These are phyloP conservation scores for Engraulis encrasicolus DNA, from an alignment of 2,113 vertebrate species.

Conservation along the genomic window DNA sequence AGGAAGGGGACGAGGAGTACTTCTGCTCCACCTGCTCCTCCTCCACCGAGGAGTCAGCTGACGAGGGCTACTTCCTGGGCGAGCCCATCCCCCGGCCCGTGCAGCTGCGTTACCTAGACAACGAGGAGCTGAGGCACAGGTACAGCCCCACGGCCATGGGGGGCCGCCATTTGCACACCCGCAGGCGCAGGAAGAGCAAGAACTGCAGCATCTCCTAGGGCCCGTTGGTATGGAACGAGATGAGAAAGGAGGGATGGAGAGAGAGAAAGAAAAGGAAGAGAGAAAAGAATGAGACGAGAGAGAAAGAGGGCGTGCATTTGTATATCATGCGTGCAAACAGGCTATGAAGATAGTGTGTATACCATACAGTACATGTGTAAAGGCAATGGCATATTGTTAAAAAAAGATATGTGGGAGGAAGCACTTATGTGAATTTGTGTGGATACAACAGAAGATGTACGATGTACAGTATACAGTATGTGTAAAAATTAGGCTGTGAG, in stretches of 20 bases:
- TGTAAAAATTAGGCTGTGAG: conserved; percentile 7
- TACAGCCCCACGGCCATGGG: conserved; percentile 85
- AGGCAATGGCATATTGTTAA: background rate
- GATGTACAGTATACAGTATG: conserved; percentile 1
- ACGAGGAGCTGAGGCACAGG: conserved; percentile 91
- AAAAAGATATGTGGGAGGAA: conserved; percentile 1
- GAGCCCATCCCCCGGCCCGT: conserved; percentile 92
- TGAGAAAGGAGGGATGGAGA: too few relatives aligned
- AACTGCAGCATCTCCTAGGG: conserved; percentile 92
- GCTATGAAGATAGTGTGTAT: too few relatives aligned
- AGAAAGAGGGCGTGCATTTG: background rate
- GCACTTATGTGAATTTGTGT: conserved; percentile 7
- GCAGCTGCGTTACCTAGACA: conserved; percentile 90
- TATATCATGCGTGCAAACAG: conserved; percentile 39
- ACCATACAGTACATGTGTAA: conserved; percentile 25
- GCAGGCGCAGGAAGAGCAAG: conserved; percentile 97
- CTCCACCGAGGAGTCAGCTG: conserved; percentile 91
- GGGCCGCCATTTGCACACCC: conserved; percentile 86
- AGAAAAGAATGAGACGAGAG: too few relatives aligned
- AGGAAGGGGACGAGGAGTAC: conserved; percentile 75
- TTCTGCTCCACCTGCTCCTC: conserved; percentile 98
- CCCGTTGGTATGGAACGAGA: conserved; percentile 25
- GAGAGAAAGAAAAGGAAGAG: too few relatives aligned
- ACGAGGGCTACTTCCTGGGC: conserved; percentile 93
- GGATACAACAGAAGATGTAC: background rate